A percentile compares a stretch with the other conserved stretches of the same genome.
Conservation (phyloP, 1,140 invertebrate genomes). For the Acyrthosiphon pisum region DNA sequence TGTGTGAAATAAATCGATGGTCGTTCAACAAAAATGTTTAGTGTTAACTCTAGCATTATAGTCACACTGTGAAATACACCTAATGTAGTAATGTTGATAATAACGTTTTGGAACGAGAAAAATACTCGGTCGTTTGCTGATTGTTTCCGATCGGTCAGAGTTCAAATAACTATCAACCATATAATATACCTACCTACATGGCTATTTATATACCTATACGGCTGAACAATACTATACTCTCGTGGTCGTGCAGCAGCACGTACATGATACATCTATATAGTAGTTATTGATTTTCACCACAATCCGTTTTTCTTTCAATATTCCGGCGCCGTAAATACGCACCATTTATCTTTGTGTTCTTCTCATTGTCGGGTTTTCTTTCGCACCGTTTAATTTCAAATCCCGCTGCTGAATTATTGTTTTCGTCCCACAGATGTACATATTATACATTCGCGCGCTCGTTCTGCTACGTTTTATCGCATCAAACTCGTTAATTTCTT, state of each 20-base stretch:
- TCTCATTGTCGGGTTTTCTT: not conserved
- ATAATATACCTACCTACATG: not conserved
- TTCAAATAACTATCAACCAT: slow-evolving; percentile 2
- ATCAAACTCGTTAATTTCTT: not conserved
- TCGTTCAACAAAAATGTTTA: not conserved
- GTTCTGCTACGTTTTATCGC: not conserved
- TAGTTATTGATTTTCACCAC: slow-evolving; percentile 2
- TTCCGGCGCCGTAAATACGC: not conserved
- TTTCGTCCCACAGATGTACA: not conserved
- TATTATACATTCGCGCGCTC: not conserved
- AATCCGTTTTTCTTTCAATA: not conserved
- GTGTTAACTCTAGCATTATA: not conserved
- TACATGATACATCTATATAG: not conserved
- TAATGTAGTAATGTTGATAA: not conserved
- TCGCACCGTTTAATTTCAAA: not conserved
- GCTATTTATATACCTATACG: not conserved
- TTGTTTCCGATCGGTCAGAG: not conserved
- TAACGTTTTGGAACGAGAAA: not conserved
- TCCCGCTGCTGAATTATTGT: not conserved
- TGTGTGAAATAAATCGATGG: not conserved
- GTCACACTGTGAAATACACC: not conserved
- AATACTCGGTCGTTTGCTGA: not conserved
- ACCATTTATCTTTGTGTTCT: not conserved
- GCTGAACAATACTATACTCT: not conserved
- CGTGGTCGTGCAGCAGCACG: not conserved